Conservation (phyloP, 2,113 vertebrate species). For the Arenaria interpres region DNA sequence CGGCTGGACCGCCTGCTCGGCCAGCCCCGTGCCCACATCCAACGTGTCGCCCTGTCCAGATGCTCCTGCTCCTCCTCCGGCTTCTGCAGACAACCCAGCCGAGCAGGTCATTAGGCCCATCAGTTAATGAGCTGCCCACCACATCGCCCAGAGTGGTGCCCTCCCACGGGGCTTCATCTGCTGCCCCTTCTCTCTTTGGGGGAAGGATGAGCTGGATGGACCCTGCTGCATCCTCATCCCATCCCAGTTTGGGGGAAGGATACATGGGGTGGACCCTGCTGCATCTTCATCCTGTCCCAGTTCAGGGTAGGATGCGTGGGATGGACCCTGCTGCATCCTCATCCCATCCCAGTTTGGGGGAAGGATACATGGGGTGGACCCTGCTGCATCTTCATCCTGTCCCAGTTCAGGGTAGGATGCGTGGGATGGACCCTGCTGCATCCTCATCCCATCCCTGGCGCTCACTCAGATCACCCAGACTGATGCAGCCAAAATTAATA, state of each 20-base stretch:
- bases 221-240: too few relatives aligned
- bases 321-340: too few relatives aligned
- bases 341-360: too few relatives aligned
- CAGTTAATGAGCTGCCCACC: not conserved
- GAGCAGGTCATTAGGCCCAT: not conserved
- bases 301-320: too few relatives aligned
- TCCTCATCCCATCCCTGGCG: not conserved
- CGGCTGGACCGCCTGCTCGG: not conserved
- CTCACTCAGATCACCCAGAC: accelerated
- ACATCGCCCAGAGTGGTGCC: not conserved
- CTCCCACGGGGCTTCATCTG: accelerated
- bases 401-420: accelerated
- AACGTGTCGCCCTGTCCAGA: accelerated
- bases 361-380: too few relatives aligned
- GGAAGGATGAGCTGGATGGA: too few relatives aligned
- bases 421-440: accelerated
- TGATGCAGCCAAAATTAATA: accelerated
- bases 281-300: too few relatives aligned
- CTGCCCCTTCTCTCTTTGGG: not conserved
- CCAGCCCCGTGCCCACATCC: not conserved
- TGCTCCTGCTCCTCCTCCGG: not conserved
- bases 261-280: too few relatives aligned
- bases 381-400: too few relatives aligned
- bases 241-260: too few relatives aligned
- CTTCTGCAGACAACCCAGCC: not conserved